Conservation (phyloP, 2,888 invertebrate genomes). For the Phyllotreta striolata region DNA sequence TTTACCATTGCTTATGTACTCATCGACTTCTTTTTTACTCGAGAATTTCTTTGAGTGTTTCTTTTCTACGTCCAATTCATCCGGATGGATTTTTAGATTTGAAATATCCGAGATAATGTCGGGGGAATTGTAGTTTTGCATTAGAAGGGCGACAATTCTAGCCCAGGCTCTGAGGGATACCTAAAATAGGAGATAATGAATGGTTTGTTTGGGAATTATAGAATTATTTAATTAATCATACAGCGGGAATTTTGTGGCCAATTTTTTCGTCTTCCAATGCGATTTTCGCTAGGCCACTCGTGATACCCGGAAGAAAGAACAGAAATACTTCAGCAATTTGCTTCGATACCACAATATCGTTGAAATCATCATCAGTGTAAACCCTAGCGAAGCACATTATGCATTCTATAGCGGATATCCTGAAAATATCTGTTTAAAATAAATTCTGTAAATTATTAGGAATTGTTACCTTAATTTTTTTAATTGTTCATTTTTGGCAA, state of each 20-base stretch:
- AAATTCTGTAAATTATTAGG: background rate
- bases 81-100: background rate
- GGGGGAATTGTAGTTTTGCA: constrained; percentile 58
- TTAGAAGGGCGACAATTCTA: constrained; percentile 60
- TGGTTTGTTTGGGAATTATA: too few relatives aligned
- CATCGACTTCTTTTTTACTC: constrained; percentile 54
- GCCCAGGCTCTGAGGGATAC: constrained; percentile 61
- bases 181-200: constrained; percentile 50
- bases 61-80: background rate
- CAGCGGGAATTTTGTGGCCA: constrained; percentile 69
- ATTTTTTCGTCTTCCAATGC: constrained; percentile 67
- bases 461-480: constrained; percentile 67
- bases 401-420: constrained; percentile 66
- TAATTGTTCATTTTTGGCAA: constrained; percentile 73
- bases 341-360: constrained; percentile 64
- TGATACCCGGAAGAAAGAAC: constrained; percentile 71
- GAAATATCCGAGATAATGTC: constrained; percentile 41
- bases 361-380: constrained; percentile 64
- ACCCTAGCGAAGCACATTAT: constrained; percentile 71
- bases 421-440: constrained; percentile 47
- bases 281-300: constrained; percentile 67
- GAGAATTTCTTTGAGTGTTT: constrained; percentile 44
- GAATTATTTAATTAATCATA: constrained; percentile 53
- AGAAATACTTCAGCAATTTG: constrained; percentile 68
- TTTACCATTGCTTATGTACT: constrained; percentile 56